Conservation (phyloP, 2,888 invertebrate species). For the Hylaea fasciaria region DNA sequence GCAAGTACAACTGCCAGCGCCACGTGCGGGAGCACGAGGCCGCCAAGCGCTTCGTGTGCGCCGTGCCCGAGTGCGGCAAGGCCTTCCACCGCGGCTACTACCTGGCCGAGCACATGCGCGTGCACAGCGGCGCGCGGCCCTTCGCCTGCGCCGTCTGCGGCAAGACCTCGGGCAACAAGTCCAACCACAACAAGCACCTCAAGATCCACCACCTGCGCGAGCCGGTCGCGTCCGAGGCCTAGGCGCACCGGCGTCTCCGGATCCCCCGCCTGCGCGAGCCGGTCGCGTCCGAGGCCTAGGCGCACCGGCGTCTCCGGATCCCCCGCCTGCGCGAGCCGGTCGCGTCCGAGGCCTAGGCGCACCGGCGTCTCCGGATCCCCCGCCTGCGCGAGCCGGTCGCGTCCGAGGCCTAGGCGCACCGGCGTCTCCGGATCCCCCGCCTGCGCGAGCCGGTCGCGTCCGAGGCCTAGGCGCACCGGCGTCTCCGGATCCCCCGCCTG, state of each 20-base stretch:
- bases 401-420: constrained; percentile 91
- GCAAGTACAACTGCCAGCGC: constrained; percentile 94
- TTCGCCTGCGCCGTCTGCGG: constrained; percentile 95
- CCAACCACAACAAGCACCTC: constrained; percentile 95
- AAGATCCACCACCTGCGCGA: constrained; percentile 95
- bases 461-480: constrained; percentile 90
- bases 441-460: no score
- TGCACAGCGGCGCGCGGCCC: constrained; percentile 92
- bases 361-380: neutral
- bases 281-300: constrained; percentile 92
- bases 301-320: neutral
- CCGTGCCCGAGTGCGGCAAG: constrained; percentile 90
- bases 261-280: constrained; percentile 87
- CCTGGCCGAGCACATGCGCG: constrained; percentile 93
- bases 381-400: constrained; percentile 91
- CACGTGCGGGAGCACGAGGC: constrained; percentile 93
- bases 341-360: constrained; percentile 91
- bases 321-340: constrained; percentile 89
- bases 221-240: constrained; percentile 93
- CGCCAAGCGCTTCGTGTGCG: constrained; percentile 91
- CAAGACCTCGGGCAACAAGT: constrained; percentile 94
- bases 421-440: neutral
- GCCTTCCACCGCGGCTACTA: constrained; percentile 95
- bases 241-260: constrained; percentile 51
- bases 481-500: constrained; percentile 95